Conservation (phyloP, 1,140 invertebrate species). For the Dreissena rostriformis region DNA sequence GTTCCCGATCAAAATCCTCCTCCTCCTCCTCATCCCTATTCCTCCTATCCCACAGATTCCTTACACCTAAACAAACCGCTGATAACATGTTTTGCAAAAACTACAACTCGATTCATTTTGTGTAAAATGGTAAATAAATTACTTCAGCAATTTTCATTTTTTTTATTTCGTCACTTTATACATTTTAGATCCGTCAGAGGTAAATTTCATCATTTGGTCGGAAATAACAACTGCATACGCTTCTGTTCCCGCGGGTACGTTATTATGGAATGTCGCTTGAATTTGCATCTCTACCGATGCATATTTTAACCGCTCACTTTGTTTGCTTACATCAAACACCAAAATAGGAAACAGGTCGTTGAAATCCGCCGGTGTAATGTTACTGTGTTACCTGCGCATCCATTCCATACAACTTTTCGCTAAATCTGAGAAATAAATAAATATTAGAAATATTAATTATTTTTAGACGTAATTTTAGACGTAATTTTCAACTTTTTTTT, state of each 20-base stretch:
- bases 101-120: no score
- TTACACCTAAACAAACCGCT: no score
- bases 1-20: no score
- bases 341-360: slow-evolving; percentile 42
- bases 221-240: slow-evolving; percentile 38
- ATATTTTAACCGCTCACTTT: slow-evolving; percentile 45
- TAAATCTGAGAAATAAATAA: slow-evolving; percentile 34
- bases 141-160: no score
- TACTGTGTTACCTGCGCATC: slow-evolving; percentile 38
- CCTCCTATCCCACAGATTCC: no score
- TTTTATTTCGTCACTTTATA: slow-evolving; percentile 5
- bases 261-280: slow-evolving; percentile 36
- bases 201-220: slow-evolving; percentile 32
- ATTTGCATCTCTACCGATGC: slow-evolving; percentile 42
- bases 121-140: no score
- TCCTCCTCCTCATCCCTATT: no score
- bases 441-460: background rate
- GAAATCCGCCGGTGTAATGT: slow-evolving; percentile 52
- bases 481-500: no score
- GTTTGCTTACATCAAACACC: slow-evolving; percentile 51
- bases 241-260: slow-evolving; percentile 33
- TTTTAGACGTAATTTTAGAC: no score
- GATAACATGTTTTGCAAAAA: no score
- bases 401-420: slow-evolving; percentile 50
- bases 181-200: slow-evolving; percentile 33